These are phyloP conservation scores for Phorcus lineatus DNA, from an alignment of 2,888 invertebrate genomes.

Conservation along the genomic window DNA sequence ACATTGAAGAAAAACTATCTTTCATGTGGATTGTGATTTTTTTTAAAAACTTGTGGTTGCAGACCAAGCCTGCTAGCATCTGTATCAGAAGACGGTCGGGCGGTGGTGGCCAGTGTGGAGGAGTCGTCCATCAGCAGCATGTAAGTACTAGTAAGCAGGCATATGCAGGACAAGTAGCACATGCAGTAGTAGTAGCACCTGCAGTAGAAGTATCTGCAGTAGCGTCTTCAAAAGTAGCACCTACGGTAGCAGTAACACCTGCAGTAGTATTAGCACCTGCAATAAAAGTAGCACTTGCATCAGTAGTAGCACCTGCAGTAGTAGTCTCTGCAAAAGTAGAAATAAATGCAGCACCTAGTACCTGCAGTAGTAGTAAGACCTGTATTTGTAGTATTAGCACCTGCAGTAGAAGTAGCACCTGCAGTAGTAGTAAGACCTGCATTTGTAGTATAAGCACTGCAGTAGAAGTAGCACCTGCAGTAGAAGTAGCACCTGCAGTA, in stretches of 20 bases:
- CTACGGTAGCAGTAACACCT: no score
- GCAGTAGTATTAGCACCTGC: no score
- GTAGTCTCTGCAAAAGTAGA: no score
- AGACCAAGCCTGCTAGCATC: slow-evolving; percentile 67
- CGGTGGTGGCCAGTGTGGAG: slow-evolving; percentile 58
- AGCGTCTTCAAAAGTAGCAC: no score
- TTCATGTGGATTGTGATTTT: neutral
- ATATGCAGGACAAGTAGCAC: no score
- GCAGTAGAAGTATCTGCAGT: no score
- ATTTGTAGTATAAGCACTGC: neutral
- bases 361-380: no score
- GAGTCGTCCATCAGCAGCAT: slow-evolving; percentile 68
- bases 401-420: neutral
- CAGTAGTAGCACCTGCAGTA: no score
- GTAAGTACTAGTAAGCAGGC: slow-evolving; percentile 72
- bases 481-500: neutral
- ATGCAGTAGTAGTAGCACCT: no score
- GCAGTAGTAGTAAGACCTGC: neutral
- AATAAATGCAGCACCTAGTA: no score
- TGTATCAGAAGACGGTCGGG: slow-evolving; percentile 69
- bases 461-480: neutral
- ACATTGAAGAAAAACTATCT: no score
- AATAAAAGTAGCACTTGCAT: no score
- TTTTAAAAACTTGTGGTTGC: slow-evolving; percentile 36
- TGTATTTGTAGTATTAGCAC: neutral